These are phyloP conservation scores for Myiozetetes cayanensis DNA, from an alignment of 2,113 vertebrate genomes.

Conservation along the genomic window DNA sequence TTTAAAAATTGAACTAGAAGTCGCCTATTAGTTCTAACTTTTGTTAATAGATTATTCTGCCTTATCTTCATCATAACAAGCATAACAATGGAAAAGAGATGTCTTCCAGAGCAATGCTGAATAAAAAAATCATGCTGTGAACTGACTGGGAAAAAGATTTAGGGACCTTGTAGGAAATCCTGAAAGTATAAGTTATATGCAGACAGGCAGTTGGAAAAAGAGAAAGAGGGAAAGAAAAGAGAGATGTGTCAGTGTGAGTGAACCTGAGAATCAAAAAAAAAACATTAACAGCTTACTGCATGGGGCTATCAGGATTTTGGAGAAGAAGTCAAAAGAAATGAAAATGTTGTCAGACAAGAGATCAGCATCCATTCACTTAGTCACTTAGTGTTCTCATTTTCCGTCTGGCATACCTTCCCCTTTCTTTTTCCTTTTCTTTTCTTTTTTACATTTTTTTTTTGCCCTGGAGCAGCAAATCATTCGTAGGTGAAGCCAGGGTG, in stretches of 20 bases:
- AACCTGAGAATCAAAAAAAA: background rate
- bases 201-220: background rate
- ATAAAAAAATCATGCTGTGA: constrained; percentile 2
- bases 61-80: background rate
- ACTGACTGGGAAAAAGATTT: background rate
- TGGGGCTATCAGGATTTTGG: background rate
- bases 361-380: background rate
- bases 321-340: background rate
- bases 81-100: background rate
- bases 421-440: background rate
- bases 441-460: background rate
- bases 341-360: background rate
- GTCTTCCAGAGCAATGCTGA: background rate
- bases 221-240: background rate
- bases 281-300: background rate
- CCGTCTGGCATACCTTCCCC: background rate
- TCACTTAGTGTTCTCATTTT: background rate
- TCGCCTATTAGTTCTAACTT: background rate
- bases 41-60: background rate
- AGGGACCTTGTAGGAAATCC: background rate
- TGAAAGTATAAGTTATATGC: background rate
- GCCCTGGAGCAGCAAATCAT: background rate
- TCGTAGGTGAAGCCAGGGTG: background rate
- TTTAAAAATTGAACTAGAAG: constrained; percentile 34
- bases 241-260: background rate